Evolutionary conservation across 2,797 vertebrate species (phyloP), one percentile per base, ranked within the genome.

Genomic region (Tolypeutes matacus): DNA sequence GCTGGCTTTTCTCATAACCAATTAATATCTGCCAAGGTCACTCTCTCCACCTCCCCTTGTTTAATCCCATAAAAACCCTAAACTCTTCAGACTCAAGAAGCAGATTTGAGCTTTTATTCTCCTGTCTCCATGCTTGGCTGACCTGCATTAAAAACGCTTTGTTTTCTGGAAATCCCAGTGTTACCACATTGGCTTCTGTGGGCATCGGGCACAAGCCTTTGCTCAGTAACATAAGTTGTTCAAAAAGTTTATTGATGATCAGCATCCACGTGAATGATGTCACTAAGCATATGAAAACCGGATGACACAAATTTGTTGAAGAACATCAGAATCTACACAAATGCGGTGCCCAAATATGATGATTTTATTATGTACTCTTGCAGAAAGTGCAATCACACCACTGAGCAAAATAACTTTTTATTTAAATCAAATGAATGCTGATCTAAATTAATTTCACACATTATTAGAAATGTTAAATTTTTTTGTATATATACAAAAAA

Each of bases 381-480:
- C 29, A 86, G 67, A 84, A 92, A 4, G 1, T 78, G 3, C 77
- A 60, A 80, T 42, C 60, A 83, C 82, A 77, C 67, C 13, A 60
- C 36, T 72, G 31, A 10, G 51, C 72, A 94, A 86, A 65, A 53
- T 46, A 53, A 51, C 6, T 51, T 89, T 93, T 96, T 88, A 81
- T 82, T 89, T 91, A 80, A 9, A 88, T 60, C 14, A 90, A 95
- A 88, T 85, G 69, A 81, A 25, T 83, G n/a, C 12, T 49, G 12
- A 62, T 65, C 4, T 65, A 93, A 91, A 75, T 62, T 90, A 94
- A 67, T 94, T 93, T 51, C 18, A 86, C 21, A 94, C 25, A 89
- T 82, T 78, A 93, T 83, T 29, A n/a, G n/a, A n/a, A 88, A 34
- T 51, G 93, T 64, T 91, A 86, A 76, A 2, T 70, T 95, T 86